phyloP scores from a whole-genome alignment of 2,888 invertebrate genomes.

The Odontocerum albicorne region DNA sequence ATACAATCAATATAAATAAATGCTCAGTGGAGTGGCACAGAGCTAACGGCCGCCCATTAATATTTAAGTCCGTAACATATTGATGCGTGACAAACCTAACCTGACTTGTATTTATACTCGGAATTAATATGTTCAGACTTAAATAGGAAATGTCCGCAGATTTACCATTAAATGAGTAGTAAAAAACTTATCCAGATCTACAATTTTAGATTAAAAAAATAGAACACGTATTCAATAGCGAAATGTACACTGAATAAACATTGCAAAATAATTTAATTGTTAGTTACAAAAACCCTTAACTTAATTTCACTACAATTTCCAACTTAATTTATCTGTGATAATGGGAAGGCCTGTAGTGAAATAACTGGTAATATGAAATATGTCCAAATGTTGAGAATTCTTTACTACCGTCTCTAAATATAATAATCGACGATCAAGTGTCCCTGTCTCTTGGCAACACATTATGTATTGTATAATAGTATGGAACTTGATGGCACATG shows the following conservation, averaged over 20 bases:
- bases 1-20: too few species aligned
- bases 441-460: too few species aligned
- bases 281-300: slow-evolving; percentile 35
- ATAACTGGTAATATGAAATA: slow-evolving; percentile 14
- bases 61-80: too few species aligned
- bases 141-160: slow-evolving; percentile 35
- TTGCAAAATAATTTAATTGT: slow-evolving; percentile 33
- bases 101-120: slow-evolving; percentile 29
- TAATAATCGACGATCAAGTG: too few species aligned
- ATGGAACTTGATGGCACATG: too few species aligned
- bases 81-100: slow-evolving; percentile 26
- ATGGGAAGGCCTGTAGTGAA: slow-evolving; percentile 26
- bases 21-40: too few species aligned
- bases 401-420: slow-evolving; percentile 6
- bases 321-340: slow-evolving; percentile 27
- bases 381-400: slow-evolving; percentile 5
- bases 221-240: slow-evolving; percentile 36
- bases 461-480: too few species aligned
- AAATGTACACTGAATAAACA: slow-evolving; percentile 35
- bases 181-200: slow-evolving; percentile 36
- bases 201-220: slow-evolving; percentile 36
- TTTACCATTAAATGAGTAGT: slow-evolving; percentile 34
- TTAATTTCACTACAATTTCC: slow-evolving; percentile 31
- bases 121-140: slow-evolving; percentile 32
- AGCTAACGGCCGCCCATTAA: too few species aligned